These are phyloP conservation scores for Pygoscelis antarcticus DNA, from an alignment of 2,113 vertebrate genomes.

Conservation along the genomic window DNA sequence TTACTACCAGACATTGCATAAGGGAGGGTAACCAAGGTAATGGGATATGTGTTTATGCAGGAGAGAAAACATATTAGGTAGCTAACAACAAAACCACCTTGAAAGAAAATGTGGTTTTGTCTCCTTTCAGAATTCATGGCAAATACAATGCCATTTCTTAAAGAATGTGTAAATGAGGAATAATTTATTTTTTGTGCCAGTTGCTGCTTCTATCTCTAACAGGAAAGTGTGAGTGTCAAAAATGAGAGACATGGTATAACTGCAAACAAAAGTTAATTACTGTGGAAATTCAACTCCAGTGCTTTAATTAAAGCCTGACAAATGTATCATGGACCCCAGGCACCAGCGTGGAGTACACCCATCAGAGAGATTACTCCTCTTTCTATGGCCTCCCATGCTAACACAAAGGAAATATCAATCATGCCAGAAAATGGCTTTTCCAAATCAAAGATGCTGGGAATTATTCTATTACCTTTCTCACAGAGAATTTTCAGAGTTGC, in stretches of 20 bases:
- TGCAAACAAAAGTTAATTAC: conserved; percentile 68
- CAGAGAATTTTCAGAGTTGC: conserved; percentile 21
- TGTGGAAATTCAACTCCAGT: conserved; percentile 44
- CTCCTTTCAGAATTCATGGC: not conserved
- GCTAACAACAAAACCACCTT: not conserved
- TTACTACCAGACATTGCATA: not conserved
- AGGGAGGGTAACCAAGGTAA: not conserved
- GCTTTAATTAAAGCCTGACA: conserved; percentile 69
- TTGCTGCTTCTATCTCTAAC: not conserved
- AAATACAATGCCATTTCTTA: not conserved
- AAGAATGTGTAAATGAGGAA: too few species aligned
- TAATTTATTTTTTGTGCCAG: not conserved
- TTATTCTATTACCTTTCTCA: conserved; percentile 45
- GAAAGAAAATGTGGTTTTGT: not conserved
- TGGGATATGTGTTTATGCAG: not conserved
- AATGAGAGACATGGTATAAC: conserved; percentile 39
- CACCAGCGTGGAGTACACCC: conserved; percentile 11
- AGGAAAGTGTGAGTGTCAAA: conserved; percentile 31
- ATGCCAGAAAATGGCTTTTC: conserved; percentile 34
- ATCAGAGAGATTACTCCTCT: conserved; percentile 62
- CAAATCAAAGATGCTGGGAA: conserved; percentile 57
- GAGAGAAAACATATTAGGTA: not conserved
- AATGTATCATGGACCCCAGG: conserved; percentile 37
- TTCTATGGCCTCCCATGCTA: conserved; percentile 39
- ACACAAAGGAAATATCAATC: conserved; percentile 64